phyloP scores from a whole-genome alignment of 2,888 invertebrate species.

The Drosophila putrida region DNA sequence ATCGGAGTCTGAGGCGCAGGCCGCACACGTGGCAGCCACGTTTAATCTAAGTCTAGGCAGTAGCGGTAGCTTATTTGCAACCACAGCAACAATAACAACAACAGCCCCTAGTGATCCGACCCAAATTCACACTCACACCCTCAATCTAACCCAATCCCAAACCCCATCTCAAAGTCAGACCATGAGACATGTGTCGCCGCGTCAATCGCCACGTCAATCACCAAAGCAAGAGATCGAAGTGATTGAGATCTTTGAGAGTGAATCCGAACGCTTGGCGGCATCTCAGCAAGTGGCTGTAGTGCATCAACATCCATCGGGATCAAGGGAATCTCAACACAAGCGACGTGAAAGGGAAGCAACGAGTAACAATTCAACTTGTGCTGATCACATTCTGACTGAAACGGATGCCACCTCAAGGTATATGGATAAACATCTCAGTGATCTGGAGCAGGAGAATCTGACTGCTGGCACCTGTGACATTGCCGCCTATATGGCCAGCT shows the following conservation, averaged over 20 bases:
- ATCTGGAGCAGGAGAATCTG: conserved; percentile 84
- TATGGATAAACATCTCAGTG: conserved; percentile 85
- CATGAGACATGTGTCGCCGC: conserved; percentile 72
- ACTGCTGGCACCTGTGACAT: conserved; percentile 84
- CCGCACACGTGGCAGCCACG: conserved; percentile 78
- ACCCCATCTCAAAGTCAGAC: conserved; percentile 12
- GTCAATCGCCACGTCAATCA: conserved; percentile 84
- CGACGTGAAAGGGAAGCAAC: conserved; percentile 38
- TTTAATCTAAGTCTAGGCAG: conserved; percentile 84
- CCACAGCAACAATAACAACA: conserved; percentile 16
- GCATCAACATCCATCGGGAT: conserved; percentile 69
- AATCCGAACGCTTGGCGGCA: conserved; percentile 80
- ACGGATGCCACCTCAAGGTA: conserved; percentile 74
- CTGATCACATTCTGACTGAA: conserved; percentile 50
- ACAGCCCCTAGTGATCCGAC: conserved; percentile 46
- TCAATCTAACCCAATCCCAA: conserved; percentile 5
- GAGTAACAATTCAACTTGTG: conserved; percentile 35
- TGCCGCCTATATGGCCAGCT: conserved; percentile 85
- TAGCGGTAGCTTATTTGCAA: conserved; percentile 82
- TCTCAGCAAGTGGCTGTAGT: conserved; percentile 83
- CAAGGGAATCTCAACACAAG: conserved; percentile 40
- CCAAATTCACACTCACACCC: neutral
- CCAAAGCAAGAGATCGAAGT: conserved; percentile 85
- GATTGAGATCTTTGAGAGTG: conserved; percentile 84
- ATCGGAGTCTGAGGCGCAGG: conserved; percentile 78